Percentiles rank a stretch among this genome's conserved stretches.
Conservation (phyloP, 2,888 invertebrate species). For the Lysandra bellargus region DNA sequence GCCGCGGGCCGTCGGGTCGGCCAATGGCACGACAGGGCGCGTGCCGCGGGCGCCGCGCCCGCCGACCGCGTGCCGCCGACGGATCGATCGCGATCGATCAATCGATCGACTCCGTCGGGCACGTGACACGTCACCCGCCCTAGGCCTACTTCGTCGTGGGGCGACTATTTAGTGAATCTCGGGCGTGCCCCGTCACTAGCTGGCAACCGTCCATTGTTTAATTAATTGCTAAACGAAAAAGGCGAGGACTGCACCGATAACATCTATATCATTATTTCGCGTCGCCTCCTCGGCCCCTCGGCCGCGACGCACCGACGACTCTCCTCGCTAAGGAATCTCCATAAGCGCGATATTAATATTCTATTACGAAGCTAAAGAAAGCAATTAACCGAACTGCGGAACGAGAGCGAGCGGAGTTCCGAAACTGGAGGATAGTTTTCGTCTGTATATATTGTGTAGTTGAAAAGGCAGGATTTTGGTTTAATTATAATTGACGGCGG, state of each 20-base stretch:
- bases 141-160: constrained; percentile 4
- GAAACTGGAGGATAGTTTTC: constrained; percentile 22
- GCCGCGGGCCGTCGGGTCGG: constrained; percentile 55
- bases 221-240: constrained; percentile 21
- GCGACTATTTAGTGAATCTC: constrained; percentile 16
- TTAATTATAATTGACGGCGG: constrained; percentile 41
- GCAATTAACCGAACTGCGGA: not conserved
- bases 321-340: not conserved
- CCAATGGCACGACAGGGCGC: constrained; percentile 64
- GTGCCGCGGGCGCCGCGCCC: constrained; percentile 62
- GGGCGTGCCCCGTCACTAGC: not conserved
- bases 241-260: not conserved
- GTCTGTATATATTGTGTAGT: constrained; percentile 18
- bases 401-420: constrained; percentile 5
- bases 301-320: not conserved
- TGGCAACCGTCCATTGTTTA: constrained; percentile 29
- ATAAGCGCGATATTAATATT: constrained; percentile 3
- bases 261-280: constrained; percentile 9
- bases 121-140: constrained; percentile 51
- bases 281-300: not conserved
- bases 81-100: constrained; percentile 71
- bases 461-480: constrained; percentile 32
- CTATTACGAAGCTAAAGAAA: constrained; percentile 10
- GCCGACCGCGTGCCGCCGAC: constrained; percentile 43
- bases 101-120: constrained; percentile 61